These are phyloP conservation scores for Fulmarus glacialis DNA, from an alignment of 2,113 vertebrate genomes.

Conservation along the genomic window DNA sequence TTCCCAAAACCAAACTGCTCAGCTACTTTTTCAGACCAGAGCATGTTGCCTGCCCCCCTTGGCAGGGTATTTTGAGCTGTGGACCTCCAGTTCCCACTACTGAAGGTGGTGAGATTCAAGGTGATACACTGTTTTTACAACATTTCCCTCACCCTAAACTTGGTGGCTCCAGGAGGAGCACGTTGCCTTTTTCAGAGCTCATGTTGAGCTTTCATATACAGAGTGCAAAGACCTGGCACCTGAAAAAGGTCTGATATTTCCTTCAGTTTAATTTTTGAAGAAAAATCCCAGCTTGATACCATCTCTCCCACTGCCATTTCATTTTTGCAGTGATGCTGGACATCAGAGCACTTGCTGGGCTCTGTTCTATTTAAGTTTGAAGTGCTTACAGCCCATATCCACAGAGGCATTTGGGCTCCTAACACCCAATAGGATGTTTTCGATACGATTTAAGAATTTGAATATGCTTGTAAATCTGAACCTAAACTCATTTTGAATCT, in stretches of 20 bases:
- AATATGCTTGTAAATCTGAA: background rate
- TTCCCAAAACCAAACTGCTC: background rate
- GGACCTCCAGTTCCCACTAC: background rate
- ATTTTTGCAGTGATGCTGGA: background rate
- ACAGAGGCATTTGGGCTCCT: background rate
- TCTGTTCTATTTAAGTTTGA: background rate
- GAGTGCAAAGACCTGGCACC: background rate
- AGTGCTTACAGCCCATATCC: background rate
- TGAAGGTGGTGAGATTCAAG: background rate
- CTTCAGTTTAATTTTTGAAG: background rate
- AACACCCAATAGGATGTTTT: background rate
- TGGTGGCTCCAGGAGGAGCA: background rate
- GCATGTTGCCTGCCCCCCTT: background rate
- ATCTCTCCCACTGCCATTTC: background rate
- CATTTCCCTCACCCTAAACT: background rate
- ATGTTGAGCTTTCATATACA: background rate
- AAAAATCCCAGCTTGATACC: background rate
- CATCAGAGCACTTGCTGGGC: background rate
- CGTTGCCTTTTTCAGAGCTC: accelerated
- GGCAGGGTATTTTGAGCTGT: background rate
- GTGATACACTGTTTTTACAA: background rate
- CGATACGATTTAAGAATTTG: background rate
- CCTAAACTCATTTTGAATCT: background rate
- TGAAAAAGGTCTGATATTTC: background rate
- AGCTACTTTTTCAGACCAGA: background rate